Percentiles rank a stretch among this genome's conserved stretches.
phyloP scores from a whole-genome alignment of 2,113 vertebrate genomes.

The Xenotilapia caudafasciata region DNA sequence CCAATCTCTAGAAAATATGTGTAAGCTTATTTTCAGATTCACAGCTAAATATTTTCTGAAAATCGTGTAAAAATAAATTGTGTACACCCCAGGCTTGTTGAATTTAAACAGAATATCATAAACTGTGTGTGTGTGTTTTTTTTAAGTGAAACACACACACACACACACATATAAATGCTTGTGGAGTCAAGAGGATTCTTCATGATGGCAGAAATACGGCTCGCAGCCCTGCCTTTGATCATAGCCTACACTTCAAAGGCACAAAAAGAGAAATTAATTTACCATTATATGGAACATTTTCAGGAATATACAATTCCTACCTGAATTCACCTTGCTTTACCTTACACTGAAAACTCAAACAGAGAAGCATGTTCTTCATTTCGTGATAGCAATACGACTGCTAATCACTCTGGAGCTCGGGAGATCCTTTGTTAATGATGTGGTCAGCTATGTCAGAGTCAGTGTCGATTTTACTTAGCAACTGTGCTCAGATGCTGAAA shows the following conservation, averaged over 20 bases:
- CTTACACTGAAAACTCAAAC: neutral
- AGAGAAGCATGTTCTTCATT: neutral
- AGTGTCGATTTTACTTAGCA: neutral
- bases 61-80: neutral
- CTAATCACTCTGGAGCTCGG: neutral
- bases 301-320: slow-evolving; percentile 2
- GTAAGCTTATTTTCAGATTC: neutral
- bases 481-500: neutral
- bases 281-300: slow-evolving; percentile 26
- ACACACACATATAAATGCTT: neutral
- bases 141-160: neutral
- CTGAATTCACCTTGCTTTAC: slow-evolving; percentile 1
- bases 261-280: slow-evolving; percentile 32
- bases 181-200: neutral
- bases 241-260: slow-evolving; percentile 44
- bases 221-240: slow-evolving; percentile 45
- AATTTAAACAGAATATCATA: neutral
- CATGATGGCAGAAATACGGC: slow-evolving; percentile 8
- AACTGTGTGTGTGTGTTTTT: neutral
- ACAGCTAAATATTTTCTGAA: neutral
- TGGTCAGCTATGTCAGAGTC: neutral
- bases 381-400: neutral
- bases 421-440: neutral
- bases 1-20: neutral
- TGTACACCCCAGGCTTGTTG: neutral